These are phyloP conservation scores for Puffinus mauretanicus DNA, from an alignment of 2,113 vertebrate species.

Conservation along the genomic window DNA sequence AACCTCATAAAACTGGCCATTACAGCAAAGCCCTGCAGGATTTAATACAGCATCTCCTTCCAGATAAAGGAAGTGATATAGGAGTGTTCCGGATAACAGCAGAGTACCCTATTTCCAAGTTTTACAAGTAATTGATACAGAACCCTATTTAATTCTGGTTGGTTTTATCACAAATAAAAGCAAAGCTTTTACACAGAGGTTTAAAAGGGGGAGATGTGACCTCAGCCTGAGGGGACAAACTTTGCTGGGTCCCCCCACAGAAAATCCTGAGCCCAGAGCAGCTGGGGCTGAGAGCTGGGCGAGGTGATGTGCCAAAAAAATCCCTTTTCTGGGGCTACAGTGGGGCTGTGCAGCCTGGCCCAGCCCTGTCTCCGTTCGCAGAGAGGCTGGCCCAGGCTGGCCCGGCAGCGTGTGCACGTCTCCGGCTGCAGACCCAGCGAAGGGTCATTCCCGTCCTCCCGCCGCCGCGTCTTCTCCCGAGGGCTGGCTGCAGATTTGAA, in stretches of 20 bases:
- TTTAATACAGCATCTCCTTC: not conserved
- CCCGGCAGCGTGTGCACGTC: rapidly evolving
- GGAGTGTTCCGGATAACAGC: not conserved
- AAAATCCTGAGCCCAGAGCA: not conserved
- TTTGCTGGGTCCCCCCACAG: not conserved
- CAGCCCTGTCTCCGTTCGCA: rapidly evolving
- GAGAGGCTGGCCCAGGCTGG: not conserved
- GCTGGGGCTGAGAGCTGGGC: not conserved
- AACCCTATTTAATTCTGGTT: not conserved
- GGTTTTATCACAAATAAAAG: not conserved
- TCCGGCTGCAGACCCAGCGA: not conserved
- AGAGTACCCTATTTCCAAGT: not conserved
- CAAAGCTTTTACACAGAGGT: not conserved
- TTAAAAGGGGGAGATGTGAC: not conserved
- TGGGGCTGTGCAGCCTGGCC: not conserved
- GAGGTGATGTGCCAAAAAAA: not conserved
- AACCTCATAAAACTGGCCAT: not conserved
- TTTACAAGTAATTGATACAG: not conserved
- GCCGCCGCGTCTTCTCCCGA: rapidly evolving
- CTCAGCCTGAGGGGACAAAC: not conserved
- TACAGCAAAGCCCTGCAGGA: not conserved
- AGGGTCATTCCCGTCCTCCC: not conserved
- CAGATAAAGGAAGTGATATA: not conserved
- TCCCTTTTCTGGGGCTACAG: not conserved
- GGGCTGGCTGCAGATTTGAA: not conserved